These are phyloP conservation scores for Philhelius pedissequus DNA, from an alignment of 2,888 invertebrate species.

Conservation along the genomic window DNA sequence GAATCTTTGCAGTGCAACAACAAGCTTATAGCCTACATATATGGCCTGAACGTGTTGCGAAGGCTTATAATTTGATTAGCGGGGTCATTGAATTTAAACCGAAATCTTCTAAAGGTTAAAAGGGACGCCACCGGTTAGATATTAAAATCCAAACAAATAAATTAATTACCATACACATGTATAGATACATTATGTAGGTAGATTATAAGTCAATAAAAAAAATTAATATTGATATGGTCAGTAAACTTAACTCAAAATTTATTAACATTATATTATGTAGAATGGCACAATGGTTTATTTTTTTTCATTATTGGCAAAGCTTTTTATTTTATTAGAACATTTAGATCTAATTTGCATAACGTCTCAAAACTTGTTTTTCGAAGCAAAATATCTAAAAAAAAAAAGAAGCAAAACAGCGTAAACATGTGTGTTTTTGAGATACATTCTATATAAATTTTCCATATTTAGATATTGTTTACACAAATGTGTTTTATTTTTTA, in stretches of 20 bases:
- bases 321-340: slow-evolving; percentile 8
- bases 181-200: no score
- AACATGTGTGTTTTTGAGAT: neutral
- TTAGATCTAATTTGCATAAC: neutral
- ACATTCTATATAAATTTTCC: slow-evolving; percentile 6
- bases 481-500: slow-evolving; percentile 16
- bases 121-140: no score
- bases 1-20: no score
- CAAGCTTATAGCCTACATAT: no score
- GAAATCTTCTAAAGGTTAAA: no score
- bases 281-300: neutral
- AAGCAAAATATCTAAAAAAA: neutral
- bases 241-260: neutral
- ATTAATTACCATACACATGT: no score
- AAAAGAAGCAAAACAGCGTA: neutral
- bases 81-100: no score
- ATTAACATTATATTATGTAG: neutral
- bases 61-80: no score
- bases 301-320: neutral
- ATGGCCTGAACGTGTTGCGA: no score
- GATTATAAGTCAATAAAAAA: neutral
- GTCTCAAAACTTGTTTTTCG: slow-evolving; percentile 1
- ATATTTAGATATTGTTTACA: slow-evolving; percentile 26
- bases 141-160: no score
- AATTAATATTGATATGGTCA: neutral